Percentiles rank a stretch among this genome's conserved stretches.
phyloP scores from a whole-genome alignment of 37 sponge, comb jelly and placozoan genomes.

The Eunapius fragilis region DNA sequence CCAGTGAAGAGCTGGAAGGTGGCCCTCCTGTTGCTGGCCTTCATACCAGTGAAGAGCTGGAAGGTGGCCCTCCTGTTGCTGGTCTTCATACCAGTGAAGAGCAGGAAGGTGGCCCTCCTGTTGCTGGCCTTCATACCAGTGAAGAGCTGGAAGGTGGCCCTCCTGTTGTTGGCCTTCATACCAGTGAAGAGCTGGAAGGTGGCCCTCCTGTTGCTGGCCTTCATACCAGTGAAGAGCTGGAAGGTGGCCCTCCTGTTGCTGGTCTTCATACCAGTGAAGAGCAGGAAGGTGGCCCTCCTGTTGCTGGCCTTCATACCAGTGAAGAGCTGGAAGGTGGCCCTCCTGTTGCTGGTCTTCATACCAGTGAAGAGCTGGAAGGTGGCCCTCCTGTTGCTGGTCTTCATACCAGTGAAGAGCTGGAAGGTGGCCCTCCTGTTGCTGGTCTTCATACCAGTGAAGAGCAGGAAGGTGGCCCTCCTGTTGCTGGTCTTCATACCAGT shows the following conservation, averaged over 20 bases:
- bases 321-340: slow-evolving; percentile 56
- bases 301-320: slow-evolving; percentile 57
- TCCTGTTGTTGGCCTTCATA: slow-evolving; percentile 59
- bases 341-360: slow-evolving; percentile 62
- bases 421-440: slow-evolving; percentile 68
- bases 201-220: slow-evolving; percentile 59
- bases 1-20: slow-evolving; percentile 58
- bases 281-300: slow-evolving; percentile 61
- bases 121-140: slow-evolving; percentile 57
- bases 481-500: slow-evolving; percentile 59
- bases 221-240: slow-evolving; percentile 55
- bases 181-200: slow-evolving; percentile 58
- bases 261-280: slow-evolving; percentile 48
- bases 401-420: slow-evolving; percentile 55
- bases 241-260: slow-evolving; percentile 68
- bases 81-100: slow-evolving; percentile 48
- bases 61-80: slow-evolving; percentile 68
- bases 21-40: slow-evolving; percentile 59
- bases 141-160: slow-evolving; percentile 56
- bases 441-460: slow-evolving; percentile 48
- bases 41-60: slow-evolving; percentile 55
- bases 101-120: slow-evolving; percentile 61
- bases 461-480: slow-evolving; percentile 61
- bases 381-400: slow-evolving; percentile 61
- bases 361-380: slow-evolving; percentile 58